phyloP scores from a whole-genome alignment of 1,140 invertebrate species.

The Drosophila orosa region DNA sequence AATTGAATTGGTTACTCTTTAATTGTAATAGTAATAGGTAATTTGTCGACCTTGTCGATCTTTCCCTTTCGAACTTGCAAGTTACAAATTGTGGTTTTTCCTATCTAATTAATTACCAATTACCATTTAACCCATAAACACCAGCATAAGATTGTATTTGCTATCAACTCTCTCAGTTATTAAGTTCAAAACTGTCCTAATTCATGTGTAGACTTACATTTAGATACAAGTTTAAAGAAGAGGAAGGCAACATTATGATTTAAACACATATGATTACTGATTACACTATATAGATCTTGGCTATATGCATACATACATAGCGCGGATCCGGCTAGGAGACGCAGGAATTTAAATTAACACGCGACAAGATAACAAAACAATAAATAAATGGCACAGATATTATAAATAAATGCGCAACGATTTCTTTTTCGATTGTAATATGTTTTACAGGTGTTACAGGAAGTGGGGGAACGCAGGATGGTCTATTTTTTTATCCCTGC shows the following conservation, averaged over 20 bases:
- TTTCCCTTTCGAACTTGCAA: constrained; percentile 35
- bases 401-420: constrained; percentile 50
- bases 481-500: too few species aligned
- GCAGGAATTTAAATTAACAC: constrained; percentile 46
- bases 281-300: constrained; percentile 54
- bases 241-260: constrained; percentile 21
- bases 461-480: too few species aligned
- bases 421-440: background rate
- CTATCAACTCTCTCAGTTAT: constrained; percentile 43
- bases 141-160: constrained; percentile 32
- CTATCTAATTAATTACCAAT: constrained; percentile 35
- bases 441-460: background rate
- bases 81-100: constrained; percentile 42
- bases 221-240: constrained; percentile 48
- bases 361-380: constrained; percentile 60
- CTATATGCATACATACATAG: constrained; percentile 54
- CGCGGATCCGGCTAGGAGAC: constrained; percentile 42
- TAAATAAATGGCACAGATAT: constrained; percentile 74
- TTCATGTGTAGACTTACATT: constrained; percentile 57
- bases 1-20: constrained; percentile 32
- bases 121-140: constrained; percentile 24
- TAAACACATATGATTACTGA: constrained; percentile 22
- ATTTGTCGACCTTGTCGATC: constrained; percentile 36
- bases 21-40: constrained; percentile 39
- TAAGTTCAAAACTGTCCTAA: constrained; percentile 72